phyloP scores from a whole-genome alignment of 2,113 vertebrate species.

The Eretmodus cyanostictus region DNA sequence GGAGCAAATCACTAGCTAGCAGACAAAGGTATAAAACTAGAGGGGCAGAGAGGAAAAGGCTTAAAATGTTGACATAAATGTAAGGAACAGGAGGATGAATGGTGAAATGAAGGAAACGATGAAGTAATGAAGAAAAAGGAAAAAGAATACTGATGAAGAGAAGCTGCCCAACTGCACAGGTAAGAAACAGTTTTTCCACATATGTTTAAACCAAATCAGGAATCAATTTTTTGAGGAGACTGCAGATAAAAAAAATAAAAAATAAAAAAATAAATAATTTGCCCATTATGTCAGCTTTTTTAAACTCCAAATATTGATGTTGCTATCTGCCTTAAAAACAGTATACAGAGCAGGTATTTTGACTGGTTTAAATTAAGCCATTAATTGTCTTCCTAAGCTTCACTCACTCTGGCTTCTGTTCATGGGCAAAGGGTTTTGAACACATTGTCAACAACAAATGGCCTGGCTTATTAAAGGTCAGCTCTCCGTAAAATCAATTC shows the following conservation, averaged over 20 bases:
- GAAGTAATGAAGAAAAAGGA: background rate
- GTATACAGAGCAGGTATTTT: background rate
- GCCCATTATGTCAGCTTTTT: background rate
- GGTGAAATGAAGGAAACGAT: background rate
- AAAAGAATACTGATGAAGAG: background rate
- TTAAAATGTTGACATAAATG: background rate
- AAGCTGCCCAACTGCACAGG: background rate
- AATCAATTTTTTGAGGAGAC: background rate
- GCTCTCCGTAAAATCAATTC: background rate
- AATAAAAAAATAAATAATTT: background rate
- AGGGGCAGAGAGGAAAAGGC: background rate
- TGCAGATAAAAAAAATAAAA: background rate
- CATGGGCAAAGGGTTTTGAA: background rate
- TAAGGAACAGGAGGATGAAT: background rate
- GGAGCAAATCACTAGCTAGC: background rate
- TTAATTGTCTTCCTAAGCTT: background rate
- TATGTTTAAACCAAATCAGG: background rate
- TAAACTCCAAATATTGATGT: background rate
- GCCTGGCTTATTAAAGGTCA: background rate
- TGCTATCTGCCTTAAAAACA: background rate
- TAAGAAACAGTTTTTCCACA: background rate
- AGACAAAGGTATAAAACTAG: background rate
- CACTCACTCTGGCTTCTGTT: background rate
- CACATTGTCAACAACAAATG: background rate
- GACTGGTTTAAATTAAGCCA: background rate